Evolutionary conservation across 2,888 invertebrate genomes (phyloP).

Genomic region (Panorpa germanica): DNA sequence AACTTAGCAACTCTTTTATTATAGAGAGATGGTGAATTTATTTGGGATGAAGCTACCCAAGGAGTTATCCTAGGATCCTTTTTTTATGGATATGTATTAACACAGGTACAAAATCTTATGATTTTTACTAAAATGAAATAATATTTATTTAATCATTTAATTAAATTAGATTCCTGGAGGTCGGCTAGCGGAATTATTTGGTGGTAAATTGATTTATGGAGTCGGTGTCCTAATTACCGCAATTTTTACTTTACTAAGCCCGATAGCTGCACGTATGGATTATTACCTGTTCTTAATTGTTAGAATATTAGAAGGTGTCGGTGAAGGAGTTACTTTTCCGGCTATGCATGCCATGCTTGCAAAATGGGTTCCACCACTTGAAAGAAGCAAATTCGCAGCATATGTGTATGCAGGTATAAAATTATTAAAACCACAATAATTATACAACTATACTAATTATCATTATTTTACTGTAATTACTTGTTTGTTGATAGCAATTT

Average conservation of each 20-base stretch:
- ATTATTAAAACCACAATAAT: constrained; percentile 1
- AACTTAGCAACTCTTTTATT: constrained; percentile 14
- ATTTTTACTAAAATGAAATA: constrained; percentile 1
- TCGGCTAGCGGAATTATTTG: constrained; percentile 64
- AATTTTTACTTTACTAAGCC: constrained; percentile 64
- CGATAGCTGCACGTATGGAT: constrained; percentile 52
- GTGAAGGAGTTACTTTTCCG: constrained; percentile 83
- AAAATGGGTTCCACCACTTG: constrained; percentile 82
- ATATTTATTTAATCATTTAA: constrained; percentile 4
- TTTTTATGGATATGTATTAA: constrained; percentile 67
- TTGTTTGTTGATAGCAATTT: neutral
- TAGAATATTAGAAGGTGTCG: constrained; percentile 63
- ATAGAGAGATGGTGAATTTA: constrained; percentile 50
- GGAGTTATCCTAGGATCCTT: constrained; percentile 67
- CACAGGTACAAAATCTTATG: constrained; percentile 32
- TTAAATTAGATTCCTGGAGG: constrained; percentile 44
- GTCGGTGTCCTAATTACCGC: constrained; percentile 65
- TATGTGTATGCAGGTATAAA: constrained; percentile 57
- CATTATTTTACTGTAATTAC: constrained; percentile 2
- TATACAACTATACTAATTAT: constrained; percentile 5
- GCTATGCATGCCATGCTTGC: constrained; percentile 89
- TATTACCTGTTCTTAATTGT: constrained; percentile 36
- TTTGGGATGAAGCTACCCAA: constrained; percentile 62
- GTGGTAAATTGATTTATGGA: constrained; percentile 77
- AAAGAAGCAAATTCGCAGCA: constrained; percentile 77